Percentiles rank a stretch among this genome's conserved stretches.
These are phyloP conservation scores for Pseudomyrmex gracilis DNA, from an alignment of 1,140 invertebrate genomes.

Conservation along the genomic window DNA sequence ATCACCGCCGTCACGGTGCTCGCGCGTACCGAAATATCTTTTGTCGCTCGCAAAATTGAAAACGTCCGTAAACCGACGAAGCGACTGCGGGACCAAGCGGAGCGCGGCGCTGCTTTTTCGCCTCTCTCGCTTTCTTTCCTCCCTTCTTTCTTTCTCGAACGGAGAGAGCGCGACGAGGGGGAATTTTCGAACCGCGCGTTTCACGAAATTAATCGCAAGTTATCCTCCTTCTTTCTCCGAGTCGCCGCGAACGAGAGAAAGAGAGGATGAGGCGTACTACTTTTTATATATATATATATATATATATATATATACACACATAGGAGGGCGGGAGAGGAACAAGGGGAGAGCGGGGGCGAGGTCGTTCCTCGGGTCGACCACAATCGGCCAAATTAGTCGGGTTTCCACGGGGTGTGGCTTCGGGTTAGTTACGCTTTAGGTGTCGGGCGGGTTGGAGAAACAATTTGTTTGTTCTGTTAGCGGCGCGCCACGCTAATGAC, in stretches of 20 bases:
- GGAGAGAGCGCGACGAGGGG: too few species aligned
- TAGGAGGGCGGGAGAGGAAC: not conserved
- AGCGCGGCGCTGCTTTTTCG: not conserved
- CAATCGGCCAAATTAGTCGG: constrained; percentile 67
- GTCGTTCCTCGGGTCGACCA: constrained; percentile 60
- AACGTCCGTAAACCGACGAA: constrained; percentile 59
- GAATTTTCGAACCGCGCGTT: constrained; percentile 40
- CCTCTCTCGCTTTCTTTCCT: constrained; percentile 14
- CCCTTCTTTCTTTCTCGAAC: constrained; percentile 17
- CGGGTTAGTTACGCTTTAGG: constrained; percentile 68
- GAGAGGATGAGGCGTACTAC: not conserved
- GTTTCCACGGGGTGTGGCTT: constrained; percentile 67
- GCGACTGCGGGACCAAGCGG: constrained; percentile 31
- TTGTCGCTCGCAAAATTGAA: constrained; percentile 61
- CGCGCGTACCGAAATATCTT: constrained; percentile 60
- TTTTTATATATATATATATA: too few species aligned
- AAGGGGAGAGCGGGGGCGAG: not conserved
- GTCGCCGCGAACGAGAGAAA: constrained; percentile 12
- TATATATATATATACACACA: too few species aligned
- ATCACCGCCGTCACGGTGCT: constrained; percentile 64
- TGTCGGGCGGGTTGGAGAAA: constrained; percentile 65
- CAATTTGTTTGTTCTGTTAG: constrained; percentile 77
- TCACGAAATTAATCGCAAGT: constrained; percentile 54
- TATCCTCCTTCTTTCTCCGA: constrained; percentile 13
- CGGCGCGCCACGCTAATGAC: constrained; percentile 73